Base-by-base conservation (phyloP, 2,888 invertebrate species). In the Timema cristinae region DNA sequence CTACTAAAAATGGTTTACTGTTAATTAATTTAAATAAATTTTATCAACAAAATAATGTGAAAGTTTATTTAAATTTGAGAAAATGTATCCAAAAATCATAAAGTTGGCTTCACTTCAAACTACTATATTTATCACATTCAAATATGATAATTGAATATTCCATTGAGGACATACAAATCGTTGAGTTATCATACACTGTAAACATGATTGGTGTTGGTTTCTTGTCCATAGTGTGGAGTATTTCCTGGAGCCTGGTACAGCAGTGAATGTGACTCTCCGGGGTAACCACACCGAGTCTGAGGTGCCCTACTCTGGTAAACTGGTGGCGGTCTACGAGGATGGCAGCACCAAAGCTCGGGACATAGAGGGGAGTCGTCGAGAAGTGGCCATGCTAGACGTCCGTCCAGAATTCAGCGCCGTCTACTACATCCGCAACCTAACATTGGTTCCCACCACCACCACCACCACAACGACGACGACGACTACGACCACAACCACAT, bases 371-470 rank as follows among this genome's bases (percentile, higher is more conserved):
- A 87, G 84, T 75, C 86, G 88, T 74, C 84, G 86, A 48, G 92
- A 92, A 79, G 86, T 87, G 72, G 88, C 87, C 15, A 84, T 92
- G 79, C 82, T 85, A 75, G 90, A 92, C 79, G 87, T 94, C 0
- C 86, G 86, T 76, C 87, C 91, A 7, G 87, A 90, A 76, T 91
- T 90, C 77, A 90, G 92, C n/a, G 89, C 90, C 50, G 86, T 91
- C 67, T 95, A 92, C 81, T 94, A 88, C 82, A 81, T 91, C 66
- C 85, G 86, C 69, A 94, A 94, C 81, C 88, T 90, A 77, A 90
- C 88, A 15, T 81, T 91, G 59, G 91, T 94, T 32, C 94, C 94
- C 2, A 93, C 92, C 11, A 93, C 91, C 0, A 88, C 89, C 0
- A 87, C 90, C 0, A 86, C 87, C 0, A 85, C 85, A 0, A 85